These are phyloP conservation scores for Pristionchus japonicus DNA, from an alignment of 2,888 invertebrate species.

Conservation along the genomic window DNA sequence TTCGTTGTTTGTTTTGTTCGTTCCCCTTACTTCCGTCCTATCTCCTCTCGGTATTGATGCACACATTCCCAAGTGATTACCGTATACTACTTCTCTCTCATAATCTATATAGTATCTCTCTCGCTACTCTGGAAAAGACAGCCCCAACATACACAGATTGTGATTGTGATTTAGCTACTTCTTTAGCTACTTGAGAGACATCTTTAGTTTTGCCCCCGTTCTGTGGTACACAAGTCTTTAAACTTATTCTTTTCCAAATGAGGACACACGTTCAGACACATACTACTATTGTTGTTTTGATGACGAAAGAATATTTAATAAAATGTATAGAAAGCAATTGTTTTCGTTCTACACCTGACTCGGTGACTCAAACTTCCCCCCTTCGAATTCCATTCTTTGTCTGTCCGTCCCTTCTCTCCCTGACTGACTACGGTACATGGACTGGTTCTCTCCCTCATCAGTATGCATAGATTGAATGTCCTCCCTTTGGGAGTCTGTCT, in stretches of 20 bases:
- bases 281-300: neutral
- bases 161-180: neutral
- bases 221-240: conserved; percentile 28
- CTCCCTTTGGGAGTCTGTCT: neutral
- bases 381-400: neutral
- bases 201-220: neutral
- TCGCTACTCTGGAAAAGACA: neutral
- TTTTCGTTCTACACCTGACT: neutral
- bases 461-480: conserved; percentile 45
- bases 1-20: neutral
- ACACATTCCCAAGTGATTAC: neutral
- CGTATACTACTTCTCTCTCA: neutral
- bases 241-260: neutral
- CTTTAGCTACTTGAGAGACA: conserved; percentile 5
- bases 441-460: conserved; percentile 42
- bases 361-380: neutral
- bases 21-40: neutral
- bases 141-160: no score
- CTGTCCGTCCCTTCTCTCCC: neutral
- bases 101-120: neutral
- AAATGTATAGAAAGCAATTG: neutral
- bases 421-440: conserved; percentile 1
- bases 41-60: neutral
- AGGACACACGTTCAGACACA: neutral
- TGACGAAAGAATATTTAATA: neutral